Percentiles rank a stretch among this genome's conserved stretches.
Conservation (phyloP, 2,113 vertebrate genomes). For the Mastomys coucha region DNA sequence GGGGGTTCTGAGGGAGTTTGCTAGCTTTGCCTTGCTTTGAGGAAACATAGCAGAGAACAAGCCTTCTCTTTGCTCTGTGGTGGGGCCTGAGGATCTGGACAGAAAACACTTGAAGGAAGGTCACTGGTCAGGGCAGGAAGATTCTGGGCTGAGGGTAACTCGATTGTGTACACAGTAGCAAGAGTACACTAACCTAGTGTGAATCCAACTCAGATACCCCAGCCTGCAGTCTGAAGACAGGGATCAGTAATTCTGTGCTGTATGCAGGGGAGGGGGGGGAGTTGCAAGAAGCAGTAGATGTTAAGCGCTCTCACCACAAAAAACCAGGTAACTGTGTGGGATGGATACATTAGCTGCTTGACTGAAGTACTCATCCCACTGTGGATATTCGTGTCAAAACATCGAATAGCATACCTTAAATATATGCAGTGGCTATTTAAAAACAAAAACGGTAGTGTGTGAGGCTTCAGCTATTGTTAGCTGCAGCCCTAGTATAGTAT, state of each 20-base stretch:
- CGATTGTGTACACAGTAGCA: neutral
- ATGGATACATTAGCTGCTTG: neutral
- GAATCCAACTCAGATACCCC: neutral
- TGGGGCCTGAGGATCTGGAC: neutral
- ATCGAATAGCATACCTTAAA: neutral
- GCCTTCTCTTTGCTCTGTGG: neutral
- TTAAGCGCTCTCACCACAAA: neutral
- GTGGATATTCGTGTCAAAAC: neutral
- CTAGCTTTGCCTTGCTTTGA: slow-evolving; percentile 59
- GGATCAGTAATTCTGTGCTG: neutral
- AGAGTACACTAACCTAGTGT: neutral
- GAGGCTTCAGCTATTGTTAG: neutral
- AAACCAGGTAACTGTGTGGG: neutral
- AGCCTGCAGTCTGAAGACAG: too few relatives aligned
- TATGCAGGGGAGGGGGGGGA: too few relatives aligned
- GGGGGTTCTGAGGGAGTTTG: slow-evolving; percentile 20
- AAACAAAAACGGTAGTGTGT: neutral
- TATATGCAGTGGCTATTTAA: neutral
- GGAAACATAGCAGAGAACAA: slow-evolving; percentile 6
- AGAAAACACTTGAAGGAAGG: too few relatives aligned
- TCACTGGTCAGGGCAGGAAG: neutral
- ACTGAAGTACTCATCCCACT: neutral
- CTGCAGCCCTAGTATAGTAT: neutral
- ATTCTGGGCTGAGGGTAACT: neutral
- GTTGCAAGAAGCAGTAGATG: neutral